Evolutionary conservation across 1,140 invertebrate genomes (phyloP).

Genomic region (Bathynomus jamesi): DNA sequence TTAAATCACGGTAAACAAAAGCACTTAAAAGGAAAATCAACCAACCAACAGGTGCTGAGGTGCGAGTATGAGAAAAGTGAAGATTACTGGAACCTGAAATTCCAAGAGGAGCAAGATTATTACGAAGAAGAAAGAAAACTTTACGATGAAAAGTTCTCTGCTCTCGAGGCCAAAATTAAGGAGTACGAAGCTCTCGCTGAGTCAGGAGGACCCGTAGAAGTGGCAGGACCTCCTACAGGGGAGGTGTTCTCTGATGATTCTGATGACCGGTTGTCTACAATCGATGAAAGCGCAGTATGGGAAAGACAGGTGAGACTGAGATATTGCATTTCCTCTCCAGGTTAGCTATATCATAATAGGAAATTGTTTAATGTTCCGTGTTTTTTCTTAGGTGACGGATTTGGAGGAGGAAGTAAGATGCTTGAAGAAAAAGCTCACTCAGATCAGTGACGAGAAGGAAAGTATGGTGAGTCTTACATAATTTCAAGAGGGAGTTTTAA

Average conservation of each 20-base stretch:
- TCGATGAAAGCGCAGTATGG: conserved; percentile 62
- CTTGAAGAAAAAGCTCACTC: too few species aligned
- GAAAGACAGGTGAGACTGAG: conserved; percentile 53
- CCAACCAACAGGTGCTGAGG: conserved; percentile 56
- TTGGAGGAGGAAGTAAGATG: too few species aligned
- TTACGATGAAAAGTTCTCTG: conserved; percentile 65
- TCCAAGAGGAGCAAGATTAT: conserved; percentile 65
- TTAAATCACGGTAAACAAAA: too few species aligned
- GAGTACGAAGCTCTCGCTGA: conserved; percentile 73
- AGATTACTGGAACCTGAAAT: conserved; percentile 69
- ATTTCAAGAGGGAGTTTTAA: too few species aligned
- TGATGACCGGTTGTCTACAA: conserved; percentile 56
- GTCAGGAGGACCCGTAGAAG: too few species aligned
- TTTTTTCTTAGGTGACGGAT: too few species aligned
- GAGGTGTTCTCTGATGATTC: conserved; percentile 46
- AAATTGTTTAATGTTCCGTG: background rate
- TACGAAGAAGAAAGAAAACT: conserved; percentile 66
- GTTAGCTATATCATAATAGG: background rate
- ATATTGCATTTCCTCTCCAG: background rate
- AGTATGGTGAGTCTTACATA: too few species aligned
- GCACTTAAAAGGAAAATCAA: too few species aligned
- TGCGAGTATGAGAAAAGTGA: conserved; percentile 72
- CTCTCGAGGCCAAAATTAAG: conserved; percentile 61
- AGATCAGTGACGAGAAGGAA: too few species aligned
- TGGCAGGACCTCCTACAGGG: conserved; percentile 8